A percentile compares a stretch with the other conserved stretches of the same genome.
These are phyloP conservation scores for Calcarius lapponicus DNA, from an alignment of 2,797 vertebrate genomes.

Conservation along the genomic window DNA sequence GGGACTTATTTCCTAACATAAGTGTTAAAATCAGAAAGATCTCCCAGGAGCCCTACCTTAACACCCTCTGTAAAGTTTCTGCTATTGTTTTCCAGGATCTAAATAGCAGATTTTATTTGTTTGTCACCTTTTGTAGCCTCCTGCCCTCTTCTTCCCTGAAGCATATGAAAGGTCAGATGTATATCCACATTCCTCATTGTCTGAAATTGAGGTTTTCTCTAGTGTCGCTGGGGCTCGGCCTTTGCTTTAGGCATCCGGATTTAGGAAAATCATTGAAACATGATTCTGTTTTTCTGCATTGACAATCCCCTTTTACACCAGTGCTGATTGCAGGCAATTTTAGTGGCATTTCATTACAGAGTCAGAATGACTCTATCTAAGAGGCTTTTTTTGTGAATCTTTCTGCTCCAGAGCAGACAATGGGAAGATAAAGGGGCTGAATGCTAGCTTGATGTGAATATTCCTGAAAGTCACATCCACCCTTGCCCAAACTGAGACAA, in stretches of 20 bases:
- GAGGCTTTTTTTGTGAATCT: background rate
- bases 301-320: background rate
- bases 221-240: background rate
- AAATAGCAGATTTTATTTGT: background rate
- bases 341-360: conserved; percentile 31
- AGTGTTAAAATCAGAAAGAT: background rate
- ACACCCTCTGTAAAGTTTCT: background rate
- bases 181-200: background rate
- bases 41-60: background rate
- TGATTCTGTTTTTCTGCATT: background rate
- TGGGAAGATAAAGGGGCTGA: background rate
- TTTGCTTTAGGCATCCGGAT: conserved; percentile 3
- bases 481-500: background rate
- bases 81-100: background rate
- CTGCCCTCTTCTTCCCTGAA: background rate
- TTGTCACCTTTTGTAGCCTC: background rate
- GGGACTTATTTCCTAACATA: background rate
- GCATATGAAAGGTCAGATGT: background rate
- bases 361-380: background rate
- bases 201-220: background rate
- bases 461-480: background rate
- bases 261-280: conserved; percentile 26
- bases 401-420: background rate
- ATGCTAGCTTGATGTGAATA: background rate
- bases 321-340: background rate